A percentile compares a stretch with the other conserved stretches of the same genome.
These are phyloP conservation scores for Bugula neritina DNA, from an alignment of 2,888 invertebrate species.

Conservation along the genomic window DNA sequence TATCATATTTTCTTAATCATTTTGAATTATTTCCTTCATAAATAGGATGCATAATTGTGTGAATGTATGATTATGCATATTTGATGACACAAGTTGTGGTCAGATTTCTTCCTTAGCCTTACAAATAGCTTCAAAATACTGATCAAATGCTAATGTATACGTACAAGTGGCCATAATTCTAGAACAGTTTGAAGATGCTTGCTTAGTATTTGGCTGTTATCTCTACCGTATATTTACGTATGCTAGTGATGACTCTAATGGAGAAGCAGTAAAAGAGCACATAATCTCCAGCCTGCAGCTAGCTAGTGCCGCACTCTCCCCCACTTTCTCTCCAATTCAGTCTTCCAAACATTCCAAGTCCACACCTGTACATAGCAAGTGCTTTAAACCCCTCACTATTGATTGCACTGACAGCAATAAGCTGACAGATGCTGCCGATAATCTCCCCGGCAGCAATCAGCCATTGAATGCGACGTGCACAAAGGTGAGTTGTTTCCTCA, in stretches of 20 bases:
- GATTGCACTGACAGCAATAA: too few relatives aligned
- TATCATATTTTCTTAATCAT: too few relatives aligned
- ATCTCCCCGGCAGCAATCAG: background rate
- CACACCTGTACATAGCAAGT: background rate
- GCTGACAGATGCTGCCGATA: background rate
- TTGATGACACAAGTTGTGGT: too few relatives aligned
- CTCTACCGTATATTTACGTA: background rate
- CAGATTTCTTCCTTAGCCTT: too few relatives aligned
- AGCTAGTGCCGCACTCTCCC: background rate
- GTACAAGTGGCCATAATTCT: too few relatives aligned
- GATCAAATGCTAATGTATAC: too few relatives aligned
- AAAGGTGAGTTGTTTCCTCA: background rate
- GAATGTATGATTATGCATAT: too few relatives aligned
- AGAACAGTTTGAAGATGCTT: too few relatives aligned
- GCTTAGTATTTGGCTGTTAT: too few relatives aligned
- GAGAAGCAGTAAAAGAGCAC: background rate
- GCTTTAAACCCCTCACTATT: background rate
- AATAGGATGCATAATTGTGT: too few relatives aligned
- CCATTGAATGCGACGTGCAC: background rate
- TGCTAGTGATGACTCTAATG: background rate
- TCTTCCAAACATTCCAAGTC: background rate
- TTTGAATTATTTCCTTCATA: too few relatives aligned
- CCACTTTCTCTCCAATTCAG: background rate
- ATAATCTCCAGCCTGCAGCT: background rate
- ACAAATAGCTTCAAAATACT: too few relatives aligned